Percentiles rank a stretch among this genome's conserved stretches.
These are phyloP conservation scores for Heliconius nattereri DNA, from an alignment of 1,140 invertebrate genomes.

Conservation along the genomic window DNA sequence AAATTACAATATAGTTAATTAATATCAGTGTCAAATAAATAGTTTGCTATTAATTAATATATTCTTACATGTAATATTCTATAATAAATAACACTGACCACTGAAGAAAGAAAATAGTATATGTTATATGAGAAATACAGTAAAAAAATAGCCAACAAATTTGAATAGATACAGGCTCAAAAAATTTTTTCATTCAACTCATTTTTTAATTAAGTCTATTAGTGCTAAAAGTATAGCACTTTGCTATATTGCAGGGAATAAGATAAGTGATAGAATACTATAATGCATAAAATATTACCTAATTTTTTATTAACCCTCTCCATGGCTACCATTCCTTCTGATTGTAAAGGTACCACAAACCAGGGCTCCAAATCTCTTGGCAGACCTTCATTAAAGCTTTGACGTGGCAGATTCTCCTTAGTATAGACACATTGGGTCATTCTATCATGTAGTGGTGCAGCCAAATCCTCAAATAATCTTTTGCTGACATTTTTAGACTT, in stretches of 20 bases:
- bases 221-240: no score
- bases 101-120: no score
- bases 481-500: conserved; percentile 70
- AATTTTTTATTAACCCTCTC: conserved; percentile 91
- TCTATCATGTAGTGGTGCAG: conserved; percentile 88
- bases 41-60: no score
- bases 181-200: no score
- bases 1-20: not conserved
- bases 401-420: conserved; percentile 85
- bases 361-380: conserved; percentile 86
- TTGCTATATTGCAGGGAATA: no score
- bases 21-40: not conserved
- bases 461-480: conserved; percentile 80
- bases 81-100: no score
- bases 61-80: no score
- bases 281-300: conserved; percentile 77
- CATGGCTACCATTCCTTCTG: conserved; percentile 88
- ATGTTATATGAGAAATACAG: no score
- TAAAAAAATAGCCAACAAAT: no score
- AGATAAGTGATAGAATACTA: not conserved
- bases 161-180: no score
- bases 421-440: conserved; percentile 88
- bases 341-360: conserved; percentile 91
- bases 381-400: conserved; percentile 86
- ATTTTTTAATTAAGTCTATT: no score